Percentiles rank a stretch among this genome's conserved stretches.
These are phyloP conservation scores for Darevskia mixta DNA, from an alignment of 2,797 vertebrate genomes.

Conservation along the genomic window DNA sequence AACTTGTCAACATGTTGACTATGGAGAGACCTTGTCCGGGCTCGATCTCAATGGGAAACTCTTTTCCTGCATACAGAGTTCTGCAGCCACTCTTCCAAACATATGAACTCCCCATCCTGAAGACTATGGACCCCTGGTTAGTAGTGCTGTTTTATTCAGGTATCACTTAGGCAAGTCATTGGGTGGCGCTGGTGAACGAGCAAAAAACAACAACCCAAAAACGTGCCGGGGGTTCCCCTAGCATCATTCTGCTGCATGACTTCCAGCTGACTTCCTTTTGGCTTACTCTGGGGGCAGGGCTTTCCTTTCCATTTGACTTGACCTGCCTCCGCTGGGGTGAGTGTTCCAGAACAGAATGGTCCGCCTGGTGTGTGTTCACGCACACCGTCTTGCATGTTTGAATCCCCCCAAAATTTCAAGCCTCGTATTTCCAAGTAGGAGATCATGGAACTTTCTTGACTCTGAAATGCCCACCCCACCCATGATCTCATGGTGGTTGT, in stretches of 20 bases:
- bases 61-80: constrained; percentile 11
- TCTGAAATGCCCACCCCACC: neutral
- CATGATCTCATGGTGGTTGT: neutral
- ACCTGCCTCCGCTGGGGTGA: neutral
- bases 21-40: constrained; percentile 5
- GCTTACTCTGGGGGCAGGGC: neutral
- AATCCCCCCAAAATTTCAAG: neutral
- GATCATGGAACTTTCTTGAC: neutral
- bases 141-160: constrained; percentile 30
- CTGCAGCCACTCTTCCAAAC: neutral
- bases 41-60: neutral
- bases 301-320: neutral
- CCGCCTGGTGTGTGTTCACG: neutral
- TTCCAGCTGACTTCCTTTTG: constrained; percentile 4
- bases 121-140: constrained; percentile 25
- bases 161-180: constrained; percentile 17
- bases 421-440: neutral
- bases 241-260: neutral
- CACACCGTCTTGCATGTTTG: neutral
- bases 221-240: neutral
- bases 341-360: neutral
- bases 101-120: neutral
- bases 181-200: neutral
- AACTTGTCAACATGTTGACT: neutral
- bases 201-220: neutral